phyloP scores from a whole-genome alignment of 2,888 invertebrate genomes.

The Fissipunctia ypsillon region DNA sequence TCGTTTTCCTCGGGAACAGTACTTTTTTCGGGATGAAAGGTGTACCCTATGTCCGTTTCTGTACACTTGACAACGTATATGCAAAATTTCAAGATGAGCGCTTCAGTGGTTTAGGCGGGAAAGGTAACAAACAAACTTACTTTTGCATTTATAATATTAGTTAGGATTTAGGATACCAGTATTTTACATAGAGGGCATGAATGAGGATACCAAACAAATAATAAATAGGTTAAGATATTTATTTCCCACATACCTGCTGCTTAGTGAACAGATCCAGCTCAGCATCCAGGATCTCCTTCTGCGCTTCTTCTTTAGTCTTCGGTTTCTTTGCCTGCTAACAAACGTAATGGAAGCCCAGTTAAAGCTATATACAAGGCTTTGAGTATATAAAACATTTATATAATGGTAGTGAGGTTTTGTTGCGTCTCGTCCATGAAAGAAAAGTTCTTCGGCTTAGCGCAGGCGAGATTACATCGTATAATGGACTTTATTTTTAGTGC shows the following conservation, averaged over 20 bases:
- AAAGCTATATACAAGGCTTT: constrained; percentile 68
- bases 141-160: no score
- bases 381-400: constrained; percentile 18
- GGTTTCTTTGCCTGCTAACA: constrained; percentile 84
- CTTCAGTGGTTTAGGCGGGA: no score
- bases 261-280: constrained; percentile 97
- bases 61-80: no score
- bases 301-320: constrained; percentile 95
- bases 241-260: constrained; percentile 91
- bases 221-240: no score
- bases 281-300: constrained; percentile 97
- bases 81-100: no score
- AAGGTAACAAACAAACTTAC: no score
- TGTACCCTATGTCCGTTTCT: no score
- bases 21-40: no score
- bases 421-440: constrained; percentile 1
- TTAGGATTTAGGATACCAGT: no score
- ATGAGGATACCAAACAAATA: no score
- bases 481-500: neutral
- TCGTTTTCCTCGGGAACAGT: no score
- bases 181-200: no score
- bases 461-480: neutral
- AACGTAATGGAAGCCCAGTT: constrained; percentile 56
- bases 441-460: neutral
- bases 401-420: neutral